Evolutionary conservation across 2,888 invertebrate genomes (phyloP).

Genomic region (Cryptus viduatorius): DNA sequence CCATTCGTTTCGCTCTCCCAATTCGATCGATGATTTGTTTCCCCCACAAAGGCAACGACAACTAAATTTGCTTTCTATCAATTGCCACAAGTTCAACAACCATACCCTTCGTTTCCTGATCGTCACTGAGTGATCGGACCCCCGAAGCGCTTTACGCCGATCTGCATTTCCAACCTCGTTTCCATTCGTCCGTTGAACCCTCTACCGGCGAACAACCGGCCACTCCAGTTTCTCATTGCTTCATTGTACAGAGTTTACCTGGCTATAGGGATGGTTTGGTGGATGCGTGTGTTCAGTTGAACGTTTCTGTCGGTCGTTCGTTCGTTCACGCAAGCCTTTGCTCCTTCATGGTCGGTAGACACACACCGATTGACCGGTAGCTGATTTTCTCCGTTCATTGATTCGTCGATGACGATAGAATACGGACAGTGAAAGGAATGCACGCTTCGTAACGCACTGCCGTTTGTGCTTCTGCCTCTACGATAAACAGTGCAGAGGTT

Average conservation of each 20-base stretch:
- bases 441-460: conserved; percentile 25
- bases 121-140: conserved; percentile 1
- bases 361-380: conserved; percentile 21
- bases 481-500: conserved; percentile 1
- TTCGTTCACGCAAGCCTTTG: conserved; percentile 13
- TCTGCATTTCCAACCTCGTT: conserved; percentile 19
- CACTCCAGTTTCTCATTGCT: neutral
- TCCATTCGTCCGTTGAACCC: conserved; percentile 6
- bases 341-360: conserved; percentile 6
- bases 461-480: neutral
- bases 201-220: neutral
- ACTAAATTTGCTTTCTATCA: conserved; percentile 2
- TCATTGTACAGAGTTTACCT: conserved; percentile 7
- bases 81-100: conserved; percentile 11
- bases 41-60: neutral
- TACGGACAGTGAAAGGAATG: conserved; percentile 20
- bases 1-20: conserved; percentile 3
- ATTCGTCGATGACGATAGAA: conserved; percentile 39
- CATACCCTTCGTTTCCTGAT: conserved; percentile 3
- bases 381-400: conserved; percentile 25
- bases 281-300: neutral
- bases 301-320: neutral
- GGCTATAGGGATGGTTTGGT: neutral
- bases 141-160: neutral
- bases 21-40: conserved; percentile 13